These are phyloP conservation scores for Circaetus gallicus DNA, from an alignment of 2,113 vertebrate genomes.

Conservation along the genomic window DNA sequence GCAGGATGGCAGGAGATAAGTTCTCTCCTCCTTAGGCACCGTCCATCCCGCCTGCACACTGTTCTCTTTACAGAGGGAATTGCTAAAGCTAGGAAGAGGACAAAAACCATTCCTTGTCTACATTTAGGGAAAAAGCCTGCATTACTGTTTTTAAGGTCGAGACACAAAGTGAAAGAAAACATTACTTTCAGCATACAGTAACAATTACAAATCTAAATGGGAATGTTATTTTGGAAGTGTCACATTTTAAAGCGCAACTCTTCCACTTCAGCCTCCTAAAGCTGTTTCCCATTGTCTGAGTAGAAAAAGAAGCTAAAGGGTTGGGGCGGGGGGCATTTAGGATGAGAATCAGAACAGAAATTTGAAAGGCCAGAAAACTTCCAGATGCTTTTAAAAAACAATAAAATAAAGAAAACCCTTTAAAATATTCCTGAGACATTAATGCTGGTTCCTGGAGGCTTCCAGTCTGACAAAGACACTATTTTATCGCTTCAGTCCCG, in stretches of 20 bases:
- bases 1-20: neutral
- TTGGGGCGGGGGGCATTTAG: neutral
- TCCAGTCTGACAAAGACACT: neutral
- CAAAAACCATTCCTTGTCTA: neutral
- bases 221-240: neutral
- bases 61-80: neutral
- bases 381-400: neutral
- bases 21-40: neutral
- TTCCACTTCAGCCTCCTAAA: neutral
- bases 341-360: neutral
- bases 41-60: accelerated
- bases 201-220: neutral
- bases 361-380: neutral
- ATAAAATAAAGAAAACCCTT: neutral
- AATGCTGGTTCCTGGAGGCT: neutral
- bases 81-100: neutral
- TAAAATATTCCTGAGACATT: neutral
- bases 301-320: neutral
- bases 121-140: neutral
- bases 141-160: neutral
- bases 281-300: neutral
- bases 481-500: neutral
- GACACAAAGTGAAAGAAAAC: neutral
- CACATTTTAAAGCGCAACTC: neutral
- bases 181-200: neutral